These are phyloP conservation scores for Psittacus erithacus DNA, from an alignment of 2,113 vertebrate species.

Conservation along the genomic window DNA sequence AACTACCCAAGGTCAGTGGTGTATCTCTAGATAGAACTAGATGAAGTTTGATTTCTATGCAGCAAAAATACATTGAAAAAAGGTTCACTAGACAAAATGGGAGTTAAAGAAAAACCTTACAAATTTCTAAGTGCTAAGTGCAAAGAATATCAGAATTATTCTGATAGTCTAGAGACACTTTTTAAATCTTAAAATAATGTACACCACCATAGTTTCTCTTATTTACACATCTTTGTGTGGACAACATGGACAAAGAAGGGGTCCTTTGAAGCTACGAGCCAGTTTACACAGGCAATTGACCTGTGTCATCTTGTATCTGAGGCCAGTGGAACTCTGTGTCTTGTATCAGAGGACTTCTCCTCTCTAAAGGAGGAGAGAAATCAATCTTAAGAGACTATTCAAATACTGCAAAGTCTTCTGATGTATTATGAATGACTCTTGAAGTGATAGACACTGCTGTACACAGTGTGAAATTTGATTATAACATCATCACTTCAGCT, in stretches of 20 bases:
- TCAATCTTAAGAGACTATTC: background rate
- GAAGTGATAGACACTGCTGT: background rate
- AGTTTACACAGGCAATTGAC: background rate
- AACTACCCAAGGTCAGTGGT: background rate
- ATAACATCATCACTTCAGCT: background rate
- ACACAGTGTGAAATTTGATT: background rate
- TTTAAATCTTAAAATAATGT: background rate
- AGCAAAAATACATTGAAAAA: background rate
- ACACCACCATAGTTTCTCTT: background rate
- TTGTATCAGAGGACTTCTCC: background rate
- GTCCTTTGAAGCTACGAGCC: background rate
- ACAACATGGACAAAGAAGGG: background rate
- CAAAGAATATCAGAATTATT: background rate
- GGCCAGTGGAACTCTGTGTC: background rate
- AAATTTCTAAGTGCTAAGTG: background rate
- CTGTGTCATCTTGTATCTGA: background rate
- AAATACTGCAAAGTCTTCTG: background rate
- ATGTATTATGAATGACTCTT: background rate
- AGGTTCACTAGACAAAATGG: background rate
- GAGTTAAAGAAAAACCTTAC: background rate
- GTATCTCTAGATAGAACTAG: background rate
- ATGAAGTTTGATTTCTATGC: background rate
- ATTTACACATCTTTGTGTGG: background rate
- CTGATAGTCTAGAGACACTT: background rate
- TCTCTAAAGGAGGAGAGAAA: background rate